Conservation (phyloP, 2,113 vertebrate genomes). For the Cyanoderma ruficeps region DNA sequence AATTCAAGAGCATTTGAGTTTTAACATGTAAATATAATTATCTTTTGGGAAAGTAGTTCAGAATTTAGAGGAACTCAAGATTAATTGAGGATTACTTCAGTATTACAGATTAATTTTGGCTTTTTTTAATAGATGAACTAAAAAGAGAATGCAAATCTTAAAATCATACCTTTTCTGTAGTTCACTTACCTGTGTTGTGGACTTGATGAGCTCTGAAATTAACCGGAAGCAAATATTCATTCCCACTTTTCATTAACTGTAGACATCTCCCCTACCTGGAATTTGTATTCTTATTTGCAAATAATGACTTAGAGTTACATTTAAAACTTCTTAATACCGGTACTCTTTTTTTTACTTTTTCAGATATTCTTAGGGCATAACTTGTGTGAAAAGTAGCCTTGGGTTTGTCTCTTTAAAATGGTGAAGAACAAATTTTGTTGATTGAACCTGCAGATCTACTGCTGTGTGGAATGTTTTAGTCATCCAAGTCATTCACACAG, state of each 20-base stretch:
- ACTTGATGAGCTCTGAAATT: background rate
- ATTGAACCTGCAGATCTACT: background rate
- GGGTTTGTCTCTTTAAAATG: background rate
- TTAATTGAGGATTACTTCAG: background rate
- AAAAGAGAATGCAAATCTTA: background rate
- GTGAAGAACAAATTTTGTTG: background rate
- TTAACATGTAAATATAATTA: background rate
- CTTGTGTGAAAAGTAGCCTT: background rate
- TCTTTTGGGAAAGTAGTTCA: background rate
- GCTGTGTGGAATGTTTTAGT: background rate
- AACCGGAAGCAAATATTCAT: background rate
- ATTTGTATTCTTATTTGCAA: background rate
- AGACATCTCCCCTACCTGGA: background rate
- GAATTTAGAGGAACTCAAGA: background rate
- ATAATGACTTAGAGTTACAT: background rate
- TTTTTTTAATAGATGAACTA: background rate
- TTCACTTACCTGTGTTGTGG: background rate
- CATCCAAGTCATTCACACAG: background rate
- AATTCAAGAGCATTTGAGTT: background rate
- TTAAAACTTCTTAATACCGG: background rate
- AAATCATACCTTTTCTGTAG: background rate
- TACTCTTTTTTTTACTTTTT: background rate
- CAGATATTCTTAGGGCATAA: background rate
- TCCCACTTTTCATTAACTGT: background rate
- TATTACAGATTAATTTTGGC: background rate